Conservation (phyloP, 2,888 invertebrate species). For the Trachelus troglodyta region DNA sequence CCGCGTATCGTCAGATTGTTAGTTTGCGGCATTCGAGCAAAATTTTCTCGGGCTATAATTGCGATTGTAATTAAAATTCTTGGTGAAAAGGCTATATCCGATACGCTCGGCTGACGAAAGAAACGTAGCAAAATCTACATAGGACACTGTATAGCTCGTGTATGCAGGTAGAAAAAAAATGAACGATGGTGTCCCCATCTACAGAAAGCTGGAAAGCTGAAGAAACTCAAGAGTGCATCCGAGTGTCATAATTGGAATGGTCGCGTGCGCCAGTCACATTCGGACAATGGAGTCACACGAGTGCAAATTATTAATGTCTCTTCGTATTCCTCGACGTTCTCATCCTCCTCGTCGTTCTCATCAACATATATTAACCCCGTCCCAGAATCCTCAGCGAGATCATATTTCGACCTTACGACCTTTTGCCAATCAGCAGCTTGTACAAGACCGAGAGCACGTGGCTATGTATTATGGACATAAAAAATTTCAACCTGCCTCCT, state of each 20-base stretch:
- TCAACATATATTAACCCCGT: background rate
- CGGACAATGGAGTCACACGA: slow-evolving; percentile 63
- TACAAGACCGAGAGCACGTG: background rate
- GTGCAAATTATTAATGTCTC: slow-evolving; percentile 58
- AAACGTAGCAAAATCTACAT: background rate
- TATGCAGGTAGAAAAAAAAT: slow-evolving; percentile 9
- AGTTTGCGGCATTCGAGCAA: slow-evolving; percentile 47
- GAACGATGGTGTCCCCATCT: slow-evolving; percentile 11
- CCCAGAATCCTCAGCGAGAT: background rate
- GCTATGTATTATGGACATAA: background rate
- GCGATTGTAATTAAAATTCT: slow-evolving; percentile 63
- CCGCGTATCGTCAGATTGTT: slow-evolving; percentile 42
- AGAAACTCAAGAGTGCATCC: slow-evolving; percentile 9
- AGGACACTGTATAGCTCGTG: background rate
- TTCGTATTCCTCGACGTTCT: slow-evolving; percentile 35
- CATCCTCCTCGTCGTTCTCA: slow-evolving; percentile 30
- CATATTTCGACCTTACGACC: background rate
- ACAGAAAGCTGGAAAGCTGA: slow-evolving; percentile 19
- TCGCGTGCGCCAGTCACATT: slow-evolving; percentile 53
- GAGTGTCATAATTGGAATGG: slow-evolving; percentile 60
- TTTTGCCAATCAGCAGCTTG: background rate
- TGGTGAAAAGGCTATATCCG: slow-evolving; percentile 43
- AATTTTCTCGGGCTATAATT: slow-evolving; percentile 54
- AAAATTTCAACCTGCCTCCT: background rate
- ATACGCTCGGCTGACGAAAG: background rate